phyloP scores from a whole-genome alignment of 1,140 invertebrate genomes.

The Rhizoglyphus robini region DNA sequence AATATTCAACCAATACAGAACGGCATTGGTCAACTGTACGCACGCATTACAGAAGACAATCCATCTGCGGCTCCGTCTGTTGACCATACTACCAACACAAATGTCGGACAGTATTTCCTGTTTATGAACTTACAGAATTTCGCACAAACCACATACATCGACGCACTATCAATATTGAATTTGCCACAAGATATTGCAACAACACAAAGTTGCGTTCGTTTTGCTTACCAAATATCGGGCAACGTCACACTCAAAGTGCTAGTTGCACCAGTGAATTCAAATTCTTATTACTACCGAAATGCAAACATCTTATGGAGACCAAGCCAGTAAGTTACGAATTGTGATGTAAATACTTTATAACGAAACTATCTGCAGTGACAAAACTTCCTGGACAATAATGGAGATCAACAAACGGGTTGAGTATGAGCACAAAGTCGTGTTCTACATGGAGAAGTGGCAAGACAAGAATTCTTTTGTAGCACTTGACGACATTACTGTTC shows the following conservation, averaged over 20 bases:
- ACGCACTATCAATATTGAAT: background rate
- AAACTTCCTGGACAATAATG: constrained; percentile 3
- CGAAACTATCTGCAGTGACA: background rate
- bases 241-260: background rate
- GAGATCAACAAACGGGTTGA: background rate
- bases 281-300: background rate
- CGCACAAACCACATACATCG: background rate
- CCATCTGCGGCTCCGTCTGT: background rate
- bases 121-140: background rate
- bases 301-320: background rate
- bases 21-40: background rate
- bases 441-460: background rate
- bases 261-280: background rate
- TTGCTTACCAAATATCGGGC: background rate
- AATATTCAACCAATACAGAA: background rate
- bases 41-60: background rate
- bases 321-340: too few relatives aligned
- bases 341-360: background rate
- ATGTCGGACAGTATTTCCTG: background rate
- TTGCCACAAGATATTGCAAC: background rate
- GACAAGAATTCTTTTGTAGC: constrained; percentile 17
- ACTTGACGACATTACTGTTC: constrained; percentile 23
- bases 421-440: background rate
- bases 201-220: background rate
- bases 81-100: background rate